Base-by-base conservation (phyloP, 2,888 invertebrate genomes). In the Phoenoteleia sp. region DNA sequence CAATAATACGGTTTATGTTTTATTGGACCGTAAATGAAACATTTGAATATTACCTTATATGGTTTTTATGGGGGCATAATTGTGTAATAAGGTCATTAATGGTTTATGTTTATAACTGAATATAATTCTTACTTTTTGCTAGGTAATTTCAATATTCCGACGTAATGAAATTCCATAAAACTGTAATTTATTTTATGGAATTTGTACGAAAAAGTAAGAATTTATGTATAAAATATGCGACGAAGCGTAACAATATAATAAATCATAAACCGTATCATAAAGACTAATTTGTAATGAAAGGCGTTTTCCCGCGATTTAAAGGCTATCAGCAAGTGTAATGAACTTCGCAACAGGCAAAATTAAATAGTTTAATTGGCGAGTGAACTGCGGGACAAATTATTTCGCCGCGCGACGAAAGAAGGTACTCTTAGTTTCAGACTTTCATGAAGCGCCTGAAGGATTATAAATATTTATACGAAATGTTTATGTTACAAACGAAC, bases 331-430 rank as follows among this genome's bases (percentile, higher is more conserved):
- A 56, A 56, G 33, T 56, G 56, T 56, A 56, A 56, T 56, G 56
- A 56, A 56, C 19, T 56, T 19, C 17, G 3, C 19, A 19, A 13
- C 33, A 19, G 17, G 39, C 60, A 21, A 36, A 60, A 36, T 60
- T 39, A 60, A 60, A 66, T 66, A 29, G 21, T 66, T 66, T 64
- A 64, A 64, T 45, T 64, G 64, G 29, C 25, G 64, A 64, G 45
- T n/a, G 29, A 64, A 64, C 62, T 62, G 13, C 15, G 39, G 21
- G 42, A 47, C 47, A 27, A 47, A 66, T 33, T 27, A 45, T 56
- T 33, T 15, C 4, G 27, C 39, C 60, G 23, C 21, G 60, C 42
- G 62, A 62, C 62, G 42, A 21, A 15, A 42, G 45, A 33, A 15
- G 23, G 21, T 42, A 25, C 27, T 27, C 11, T 45, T 62, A 42